Percentiles rank a stretch among this genome's conserved stretches.
phyloP scores from a whole-genome alignment of 1,140 invertebrate species.

The Dendrolimus punctatus region DNA sequence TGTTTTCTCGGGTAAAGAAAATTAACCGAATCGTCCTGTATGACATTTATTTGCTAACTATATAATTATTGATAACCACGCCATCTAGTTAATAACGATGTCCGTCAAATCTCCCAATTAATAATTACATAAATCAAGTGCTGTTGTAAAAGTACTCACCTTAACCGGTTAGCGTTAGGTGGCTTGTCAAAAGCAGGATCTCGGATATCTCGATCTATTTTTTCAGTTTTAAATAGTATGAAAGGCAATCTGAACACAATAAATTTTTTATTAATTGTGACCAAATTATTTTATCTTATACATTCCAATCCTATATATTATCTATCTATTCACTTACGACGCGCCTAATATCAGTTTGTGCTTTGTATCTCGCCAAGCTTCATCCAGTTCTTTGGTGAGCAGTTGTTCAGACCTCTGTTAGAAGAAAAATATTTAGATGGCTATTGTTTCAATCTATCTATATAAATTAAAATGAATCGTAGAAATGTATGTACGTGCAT shows the following conservation, averaged over 20 bases:
- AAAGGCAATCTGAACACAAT: conserved; percentile 51
- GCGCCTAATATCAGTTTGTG: conserved; percentile 58
- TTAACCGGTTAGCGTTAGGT: conserved; percentile 27
- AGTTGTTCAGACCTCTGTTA: conserved; percentile 55
- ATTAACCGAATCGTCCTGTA: too few relatives aligned
- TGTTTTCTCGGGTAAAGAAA: too few relatives aligned
- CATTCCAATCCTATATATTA: background rate
- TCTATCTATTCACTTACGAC: conserved; percentile 35
- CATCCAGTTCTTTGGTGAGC: conserved; percentile 47
- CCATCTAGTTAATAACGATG: background rate
- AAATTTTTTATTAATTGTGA: background rate
- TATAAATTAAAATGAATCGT: too few relatives aligned
- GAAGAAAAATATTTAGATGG: background rate
- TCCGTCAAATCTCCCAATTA: background rate
- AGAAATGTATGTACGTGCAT: too few relatives aligned
- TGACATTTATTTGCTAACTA: too few relatives aligned
- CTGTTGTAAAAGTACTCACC: conserved; percentile 26
- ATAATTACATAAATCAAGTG: background rate
- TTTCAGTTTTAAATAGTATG: conserved; percentile 57
- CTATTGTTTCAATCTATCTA: background rate
- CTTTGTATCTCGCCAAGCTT: conserved; percentile 51
- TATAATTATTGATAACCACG: too few relatives aligned
- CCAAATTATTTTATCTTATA: too few relatives aligned
- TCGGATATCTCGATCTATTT: conserved; percentile 48
- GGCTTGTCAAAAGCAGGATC: conserved; percentile 55